phyloP scores from a whole-genome alignment of 1,140 invertebrate genomes.

The Teleogryllus occipitalis region DNA sequence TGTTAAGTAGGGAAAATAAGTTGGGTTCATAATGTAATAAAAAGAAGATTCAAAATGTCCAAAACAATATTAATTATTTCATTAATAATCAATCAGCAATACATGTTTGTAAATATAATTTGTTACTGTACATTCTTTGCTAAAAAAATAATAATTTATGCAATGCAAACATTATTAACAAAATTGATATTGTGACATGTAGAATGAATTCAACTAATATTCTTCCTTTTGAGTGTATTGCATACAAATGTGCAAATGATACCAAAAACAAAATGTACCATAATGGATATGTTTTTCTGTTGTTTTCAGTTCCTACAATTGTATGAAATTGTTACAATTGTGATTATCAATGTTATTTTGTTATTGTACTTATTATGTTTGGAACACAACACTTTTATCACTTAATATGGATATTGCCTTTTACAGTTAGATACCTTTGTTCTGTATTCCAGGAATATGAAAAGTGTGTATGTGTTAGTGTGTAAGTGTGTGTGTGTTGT shows the following conservation, averaged over 20 bases:
- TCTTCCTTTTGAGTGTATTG: neutral
- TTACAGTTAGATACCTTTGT: constrained; percentile 11
- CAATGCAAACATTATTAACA: too few species aligned
- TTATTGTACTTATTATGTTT: constrained; percentile 15
- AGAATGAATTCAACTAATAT: neutral
- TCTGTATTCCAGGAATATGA: constrained; percentile 1
- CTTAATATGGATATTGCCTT: constrained; percentile 3
- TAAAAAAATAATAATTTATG: too few species aligned
- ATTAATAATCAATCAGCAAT: too few species aligned
- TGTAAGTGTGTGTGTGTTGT: constrained; percentile 16
- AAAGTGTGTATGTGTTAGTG: constrained; percentile 12
- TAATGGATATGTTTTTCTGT: neutral
- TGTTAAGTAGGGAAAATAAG: too few species aligned
- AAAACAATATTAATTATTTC: too few species aligned
- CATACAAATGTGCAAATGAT: neutral
- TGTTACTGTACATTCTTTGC: too few species aligned
- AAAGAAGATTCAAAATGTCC: too few species aligned
- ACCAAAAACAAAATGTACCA: neutral
- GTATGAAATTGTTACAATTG: constrained; percentile 10
- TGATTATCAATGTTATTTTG: constrained; percentile 9
- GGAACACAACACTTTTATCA: neutral
- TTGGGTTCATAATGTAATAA: too few species aligned
- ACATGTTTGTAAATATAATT: too few species aligned
- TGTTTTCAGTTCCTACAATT: constrained; percentile 15
- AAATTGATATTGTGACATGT: too few species aligned